Evolutionary conservation across 2,888 invertebrate genomes (phyloP).

Genomic region (Ornithoptera priamus): DNA sequence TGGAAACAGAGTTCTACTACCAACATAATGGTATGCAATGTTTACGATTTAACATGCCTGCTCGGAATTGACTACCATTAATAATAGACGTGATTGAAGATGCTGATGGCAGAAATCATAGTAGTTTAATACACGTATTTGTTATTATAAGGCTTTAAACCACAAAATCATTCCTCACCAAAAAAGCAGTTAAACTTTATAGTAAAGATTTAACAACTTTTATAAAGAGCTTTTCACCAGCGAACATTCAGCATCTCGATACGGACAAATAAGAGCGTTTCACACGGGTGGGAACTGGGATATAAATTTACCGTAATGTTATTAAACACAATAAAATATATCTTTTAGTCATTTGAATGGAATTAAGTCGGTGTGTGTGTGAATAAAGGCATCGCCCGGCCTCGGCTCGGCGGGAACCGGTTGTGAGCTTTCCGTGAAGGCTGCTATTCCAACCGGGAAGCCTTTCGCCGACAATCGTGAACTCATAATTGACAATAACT

Average conservation of each 20-base stretch:
- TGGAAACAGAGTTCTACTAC: no score
- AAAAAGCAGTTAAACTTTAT: not conserved
- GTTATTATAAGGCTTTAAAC: not conserved
- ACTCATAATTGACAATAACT: constrained; percentile 15
- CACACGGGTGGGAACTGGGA: constrained; percentile 34
- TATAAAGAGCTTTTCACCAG: not conserved
- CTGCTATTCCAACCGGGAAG: constrained; percentile 5
- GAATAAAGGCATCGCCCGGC: constrained; percentile 18
- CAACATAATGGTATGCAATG: no score
- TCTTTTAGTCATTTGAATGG: constrained; percentile 28
- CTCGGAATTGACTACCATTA: no score
- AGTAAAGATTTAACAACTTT: not conserved
- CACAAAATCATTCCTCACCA: not conserved
- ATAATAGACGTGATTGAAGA: no score
- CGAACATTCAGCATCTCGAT: constrained; percentile 5
- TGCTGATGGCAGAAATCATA: no score
- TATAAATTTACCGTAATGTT: constrained; percentile 36
- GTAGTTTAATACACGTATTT: not conserved
- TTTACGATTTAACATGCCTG: no score
- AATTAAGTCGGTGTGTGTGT: constrained; percentile 25
- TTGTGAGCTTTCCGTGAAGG: constrained; percentile 12
- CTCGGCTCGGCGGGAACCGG: constrained; percentile 15
- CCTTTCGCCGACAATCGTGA: constrained; percentile 14
- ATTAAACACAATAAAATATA: constrained; percentile 33
- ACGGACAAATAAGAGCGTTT: constrained; percentile 27